Base-by-base conservation (phyloP, 2,113 vertebrate genomes). In the Narcine bancroftii region DNA sequence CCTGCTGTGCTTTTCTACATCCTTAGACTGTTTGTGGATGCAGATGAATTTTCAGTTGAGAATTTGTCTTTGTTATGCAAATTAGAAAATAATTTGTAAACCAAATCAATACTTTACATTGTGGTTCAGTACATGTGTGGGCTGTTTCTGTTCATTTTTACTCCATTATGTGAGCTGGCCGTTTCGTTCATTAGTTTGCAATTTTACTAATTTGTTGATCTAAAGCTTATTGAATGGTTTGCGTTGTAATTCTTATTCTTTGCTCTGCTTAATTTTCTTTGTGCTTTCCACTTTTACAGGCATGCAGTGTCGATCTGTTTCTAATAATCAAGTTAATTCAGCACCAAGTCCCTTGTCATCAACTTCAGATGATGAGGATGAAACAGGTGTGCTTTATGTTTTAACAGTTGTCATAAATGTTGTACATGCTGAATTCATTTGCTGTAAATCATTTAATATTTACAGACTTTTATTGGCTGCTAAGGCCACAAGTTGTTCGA, bases 371-470 rank as follows among this genome's bases (percentile, higher is more conserved):
- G 98, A 99, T 95, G 98, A 98, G 93, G 96, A 97, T 96, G 99
- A 99, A 99, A 98, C 98, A 99, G 99, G 99, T 99, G 97, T 97
- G 98, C 97, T 97, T 96, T 97, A 96, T 97, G 97, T 97, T 97
- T 98, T 97, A 95, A 95, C 95, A 92, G 94, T 95, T 95, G 94
- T 95, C 94, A 95, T 94, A 69, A 45, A 69, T 71, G 89, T 91
- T 69, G 63, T 65, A 47, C 33, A n/a, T 91, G 89, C 65, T 91
- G 65, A 91, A 69, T 69, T 69, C 53, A 89, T 69, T 91, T 91
- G 89, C 89, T 91, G 26, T 69, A 91, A 91, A 91, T 71, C 39
- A 53, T 71, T 69, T 47, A 91, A 65, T 89, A 39, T 39, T 87
- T 36, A 56, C n/a, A 39, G 21, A 36, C 65, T 89, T 66, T 89